Conservation (phyloP, 2,797 vertebrate genomes). For the Cossypha polioptera region DNA sequence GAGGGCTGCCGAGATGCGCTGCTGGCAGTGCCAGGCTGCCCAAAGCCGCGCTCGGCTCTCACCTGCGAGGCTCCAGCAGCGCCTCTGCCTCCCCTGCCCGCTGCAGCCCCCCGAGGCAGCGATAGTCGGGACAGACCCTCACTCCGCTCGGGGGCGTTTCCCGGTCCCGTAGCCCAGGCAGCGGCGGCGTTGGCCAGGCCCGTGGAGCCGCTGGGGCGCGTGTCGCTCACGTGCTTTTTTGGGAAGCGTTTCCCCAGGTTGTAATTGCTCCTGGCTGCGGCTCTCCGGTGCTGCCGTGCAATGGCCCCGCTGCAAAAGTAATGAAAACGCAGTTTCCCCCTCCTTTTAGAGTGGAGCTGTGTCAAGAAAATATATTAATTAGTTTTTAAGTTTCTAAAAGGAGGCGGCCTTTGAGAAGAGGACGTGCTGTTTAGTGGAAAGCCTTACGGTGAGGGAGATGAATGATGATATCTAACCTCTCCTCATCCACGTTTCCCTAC, state of each 20-base stretch:
- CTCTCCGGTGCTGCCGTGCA: not conserved
- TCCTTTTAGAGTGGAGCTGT: not conserved
- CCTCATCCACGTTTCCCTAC: not conserved
- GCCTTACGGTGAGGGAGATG: not conserved
- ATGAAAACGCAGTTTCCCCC: not conserved
- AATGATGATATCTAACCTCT: not conserved
- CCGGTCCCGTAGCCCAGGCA: fast-evolving
- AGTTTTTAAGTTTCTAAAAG: not conserved
- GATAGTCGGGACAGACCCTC: not conserved
- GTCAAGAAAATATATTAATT: not conserved
- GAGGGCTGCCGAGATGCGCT: conserved; percentile 11
- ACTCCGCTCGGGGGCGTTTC: not conserved
- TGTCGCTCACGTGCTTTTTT: not conserved
- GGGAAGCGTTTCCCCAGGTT: not conserved
- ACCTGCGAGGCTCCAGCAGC: not conserved
- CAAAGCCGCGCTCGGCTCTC: not conserved
- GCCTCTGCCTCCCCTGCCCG: not conserved
- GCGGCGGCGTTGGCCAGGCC: not conserved
- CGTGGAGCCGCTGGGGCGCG: not conserved
- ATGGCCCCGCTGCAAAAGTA: not conserved
- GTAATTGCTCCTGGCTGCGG: not conserved
- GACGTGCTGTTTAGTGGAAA: not conserved
- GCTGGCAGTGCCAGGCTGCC: not conserved
- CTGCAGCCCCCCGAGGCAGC: not conserved
- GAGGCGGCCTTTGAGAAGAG: not conserved